Conservation (phyloP, 1,140 invertebrate species). For the Drepana arcuata region DNA sequence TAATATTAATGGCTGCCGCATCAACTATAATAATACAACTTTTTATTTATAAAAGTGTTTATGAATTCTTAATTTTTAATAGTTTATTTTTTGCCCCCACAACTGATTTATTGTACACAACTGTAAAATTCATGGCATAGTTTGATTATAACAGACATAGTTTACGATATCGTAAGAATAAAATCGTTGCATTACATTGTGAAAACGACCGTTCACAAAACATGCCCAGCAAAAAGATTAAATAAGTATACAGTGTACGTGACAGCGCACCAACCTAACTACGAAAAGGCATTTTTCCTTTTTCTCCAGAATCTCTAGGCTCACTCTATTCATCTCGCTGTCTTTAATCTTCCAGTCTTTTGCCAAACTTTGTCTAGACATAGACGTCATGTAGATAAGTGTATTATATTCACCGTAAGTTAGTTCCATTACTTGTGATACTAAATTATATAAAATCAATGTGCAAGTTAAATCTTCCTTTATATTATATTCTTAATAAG, state of each 20-base stretch:
- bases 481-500: too few species aligned
- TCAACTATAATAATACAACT: slow-evolving; percentile 43
- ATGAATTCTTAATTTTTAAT: slow-evolving; percentile 43
- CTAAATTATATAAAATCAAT: too few species aligned
- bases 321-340: slow-evolving; percentile 51
- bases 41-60: slow-evolving; percentile 34
- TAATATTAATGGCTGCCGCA: slow-evolving; percentile 62
- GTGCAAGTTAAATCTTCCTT: too few species aligned
- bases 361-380: slow-evolving; percentile 46
- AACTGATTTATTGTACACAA: background rate
- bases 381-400: too few species aligned
- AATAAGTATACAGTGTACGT: slow-evolving; percentile 59
- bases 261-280: slow-evolving; percentile 53
- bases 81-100: slow-evolving; percentile 12
- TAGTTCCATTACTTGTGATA: too few species aligned
- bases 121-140: too few species aligned
- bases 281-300: slow-evolving; percentile 57
- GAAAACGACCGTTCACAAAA: slow-evolving; percentile 24
- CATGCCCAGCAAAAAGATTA: slow-evolving; percentile 48
- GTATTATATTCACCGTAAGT: too few species aligned
- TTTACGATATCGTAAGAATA: too few species aligned
- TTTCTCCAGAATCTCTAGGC: slow-evolving; percentile 40
- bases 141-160: too few species aligned
- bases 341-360: slow-evolving; percentile 55
- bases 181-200: too few species aligned